Base-by-base conservation (phyloP, 2,888 invertebrate species). In the Trichacis sp. region DNA sequence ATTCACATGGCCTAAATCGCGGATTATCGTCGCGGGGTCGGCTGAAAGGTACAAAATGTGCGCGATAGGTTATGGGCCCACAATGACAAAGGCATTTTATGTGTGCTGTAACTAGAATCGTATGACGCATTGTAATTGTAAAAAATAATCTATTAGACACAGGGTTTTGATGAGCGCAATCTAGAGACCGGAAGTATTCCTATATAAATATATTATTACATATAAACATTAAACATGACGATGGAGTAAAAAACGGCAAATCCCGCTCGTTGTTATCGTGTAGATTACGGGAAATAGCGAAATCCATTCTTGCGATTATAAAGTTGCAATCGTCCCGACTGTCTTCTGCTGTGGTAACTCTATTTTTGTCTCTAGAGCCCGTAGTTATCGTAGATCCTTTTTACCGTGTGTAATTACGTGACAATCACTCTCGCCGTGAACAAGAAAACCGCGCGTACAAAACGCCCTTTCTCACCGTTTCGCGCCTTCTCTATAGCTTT, bases 401-500 rank as follows among this genome's bases (percentile, higher is more conserved):
- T 77, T 78, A 77, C 73, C 69, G 76, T 72, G 77, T 79, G 79
- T 77, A 80, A 76, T 79, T 77, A 73, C 78, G 80, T 79, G 83
- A 83, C 83, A 83, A 83, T 83, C 83, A 83, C 80, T 81, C 75
- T 81, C 79, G 78, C 71, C 79, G 81, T 76, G 71, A 76, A 80
- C 73, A 74, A 77, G n/a, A n/a, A n/a, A n/a, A n/a, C n/a, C n/a
- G n/a, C n/a, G n/a, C n/a, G n/a, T n/a, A n/a, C n/a, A n/a, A n/a
- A n/a, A n/a, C 24, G 24, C 24, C 24, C 52, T 54, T 38, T 38
- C 55, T 49, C 58, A 47, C 58, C 59, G 52, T 54, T 55, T 55
- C 45, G 43, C 59, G 51, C 18, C 51, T 30, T 48, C 52, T 50
- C 43, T 60, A 57, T 15, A n/a, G 47, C 17, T 45, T 46, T 43